phyloP scores from a whole-genome alignment of 2,113 vertebrate species.

The Laticauda colubrina region DNA sequence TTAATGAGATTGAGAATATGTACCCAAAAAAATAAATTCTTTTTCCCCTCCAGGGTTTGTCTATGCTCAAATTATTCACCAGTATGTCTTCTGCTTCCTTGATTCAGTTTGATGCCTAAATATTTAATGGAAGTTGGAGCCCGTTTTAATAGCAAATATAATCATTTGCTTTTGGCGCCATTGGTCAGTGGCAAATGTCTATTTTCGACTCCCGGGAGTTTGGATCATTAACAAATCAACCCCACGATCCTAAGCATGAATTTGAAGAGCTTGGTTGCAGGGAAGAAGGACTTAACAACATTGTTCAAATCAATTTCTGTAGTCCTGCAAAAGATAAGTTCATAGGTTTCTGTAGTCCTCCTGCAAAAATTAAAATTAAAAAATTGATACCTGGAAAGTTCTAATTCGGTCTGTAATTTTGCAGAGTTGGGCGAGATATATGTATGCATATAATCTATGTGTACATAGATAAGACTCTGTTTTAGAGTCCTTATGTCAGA shows the following conservation, averaged over 20 bases:
- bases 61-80: conserved; percentile 57
- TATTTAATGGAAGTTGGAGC: conserved; percentile 38
- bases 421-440: not conserved
- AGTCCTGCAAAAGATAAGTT: not conserved
- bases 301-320: not conserved
- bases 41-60: conserved; percentile 58
- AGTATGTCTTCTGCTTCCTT: conserved; percentile 45
- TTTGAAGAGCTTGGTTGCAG: not conserved
- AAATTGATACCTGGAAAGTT: not conserved
- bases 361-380: not conserved
- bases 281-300: not conserved
- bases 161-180: accelerated
- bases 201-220: accelerated
- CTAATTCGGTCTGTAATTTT: not conserved
- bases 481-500: too few species aligned
- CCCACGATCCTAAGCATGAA: not conserved
- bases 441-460: too few species aligned
- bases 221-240: not conserved
- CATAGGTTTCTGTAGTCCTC: not conserved
- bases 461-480: too few species aligned
- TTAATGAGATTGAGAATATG: conserved; percentile 64
- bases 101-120: conserved; percentile 45
- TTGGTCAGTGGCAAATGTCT: not conserved
- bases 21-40: conserved; percentile 58
- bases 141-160: not conserved